Base-by-base conservation (phyloP, 2,797 vertebrate species). In the Enoplosus armatus region DNA sequence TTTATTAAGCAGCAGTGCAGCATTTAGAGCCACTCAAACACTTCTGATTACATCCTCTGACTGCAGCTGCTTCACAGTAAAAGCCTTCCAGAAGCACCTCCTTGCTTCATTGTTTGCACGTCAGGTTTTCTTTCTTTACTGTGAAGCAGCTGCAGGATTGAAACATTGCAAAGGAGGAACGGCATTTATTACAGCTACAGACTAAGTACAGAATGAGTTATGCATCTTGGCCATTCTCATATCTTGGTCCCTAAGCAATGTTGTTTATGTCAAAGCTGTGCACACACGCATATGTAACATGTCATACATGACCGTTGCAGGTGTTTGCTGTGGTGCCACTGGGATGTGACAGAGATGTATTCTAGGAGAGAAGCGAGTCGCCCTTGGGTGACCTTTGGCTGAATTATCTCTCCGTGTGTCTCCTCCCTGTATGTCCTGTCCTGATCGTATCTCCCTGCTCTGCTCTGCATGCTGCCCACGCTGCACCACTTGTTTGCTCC, bases 361-460 rank as follows among this genome's bases (percentile, higher is more conserved):
- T 83, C 54, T 51, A 62, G 31, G 45, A 72, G 71, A 83, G 67
- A 66, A 63, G 61, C n/a, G 1, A 43, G 33, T 56, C 50, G 50
- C 75, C 87, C 81, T 89, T 89, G 84, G 63, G 16, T 79, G 86
- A 88, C 91, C 87, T 88, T 73, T 83, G 73, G 59, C 39, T 67
- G 66, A 66, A 71, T 89, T 85, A 88, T 90, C 83, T 77, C 59
- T 26, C 20, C 0, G 3, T 50, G 66, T 67, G 58, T 84, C 79
- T 82, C 62, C 58, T 87, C 73, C 58, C 53, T 79, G 67, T 59
- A 55, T 85, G 80, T 87, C 84, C 78, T 63, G 14, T 80, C 67
- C 77, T 75, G 89, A 93, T 92, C 6, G 2, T 80, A 90, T 93
- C 92, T 83, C 66, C 45, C 73, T 26, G 65, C 50, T 83, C 73